Percentiles rank a stretch among this genome's conserved stretches.
Conservation (phyloP, 2,888 invertebrate genomes). For the Caenorhabditis sp. region DNA sequence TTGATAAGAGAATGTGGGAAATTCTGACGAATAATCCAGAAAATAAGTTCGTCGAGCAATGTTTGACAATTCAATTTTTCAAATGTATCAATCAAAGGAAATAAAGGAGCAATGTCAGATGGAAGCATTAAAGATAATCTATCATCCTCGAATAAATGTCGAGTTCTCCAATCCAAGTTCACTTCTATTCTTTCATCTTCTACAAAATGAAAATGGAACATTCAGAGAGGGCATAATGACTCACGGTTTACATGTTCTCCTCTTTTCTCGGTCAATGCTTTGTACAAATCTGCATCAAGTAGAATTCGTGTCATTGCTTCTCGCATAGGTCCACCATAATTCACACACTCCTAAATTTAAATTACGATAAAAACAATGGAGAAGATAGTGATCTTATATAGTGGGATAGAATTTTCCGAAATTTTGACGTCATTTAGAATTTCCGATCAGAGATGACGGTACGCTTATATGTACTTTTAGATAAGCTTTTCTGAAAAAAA, state of each 20-base stretch:
- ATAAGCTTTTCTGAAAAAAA: constrained; percentile 6
- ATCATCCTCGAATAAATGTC: constrained; percentile 2
- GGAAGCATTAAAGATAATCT: constrained; percentile 6
- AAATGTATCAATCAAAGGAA: constrained; percentile 2
- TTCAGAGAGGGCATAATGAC: background rate
- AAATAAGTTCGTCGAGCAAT: constrained; percentile 62
- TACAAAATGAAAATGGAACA: background rate
- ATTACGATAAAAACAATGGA: background rate
- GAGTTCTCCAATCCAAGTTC: constrained; percentile 25
- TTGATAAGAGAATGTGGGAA: constrained; percentile 65
- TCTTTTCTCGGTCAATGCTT: constrained; percentile 29
- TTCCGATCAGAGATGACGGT: too few relatives aligned
- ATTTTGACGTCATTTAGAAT: too few relatives aligned
- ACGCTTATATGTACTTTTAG: too few relatives aligned
- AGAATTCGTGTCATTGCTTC: constrained; percentile 47
- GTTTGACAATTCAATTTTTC: constrained; percentile 14
- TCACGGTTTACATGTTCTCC: constrained; percentile 22
- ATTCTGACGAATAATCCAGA: constrained; percentile 57
- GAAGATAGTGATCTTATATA: too few relatives aligned
- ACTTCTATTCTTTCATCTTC: constrained; percentile 18
- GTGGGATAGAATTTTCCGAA: too few relatives aligned
- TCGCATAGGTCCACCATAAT: constrained; percentile 57
- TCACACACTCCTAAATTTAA: constrained; percentile 46
- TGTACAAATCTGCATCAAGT: constrained; percentile 51
- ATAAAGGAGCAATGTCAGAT: background rate